A percentile compares a stretch with the other conserved stretches of the same genome.
These are phyloP conservation scores for Atta cephalotes DNA, from an alignment of 1,140 invertebrate genomes.

Conservation along the genomic window DNA sequence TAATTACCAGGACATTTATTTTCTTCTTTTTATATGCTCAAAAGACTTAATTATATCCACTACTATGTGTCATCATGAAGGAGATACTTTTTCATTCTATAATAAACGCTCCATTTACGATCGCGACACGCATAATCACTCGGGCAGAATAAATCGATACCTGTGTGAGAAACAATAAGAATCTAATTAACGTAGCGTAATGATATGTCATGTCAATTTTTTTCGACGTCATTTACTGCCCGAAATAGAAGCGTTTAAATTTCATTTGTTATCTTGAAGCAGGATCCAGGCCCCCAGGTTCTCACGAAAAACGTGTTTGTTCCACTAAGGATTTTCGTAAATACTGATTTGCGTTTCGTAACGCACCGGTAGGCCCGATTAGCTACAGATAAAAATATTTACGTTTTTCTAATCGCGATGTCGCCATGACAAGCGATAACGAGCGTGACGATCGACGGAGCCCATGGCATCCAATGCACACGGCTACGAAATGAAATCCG, in stretches of 20 bases:
- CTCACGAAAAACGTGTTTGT: conserved; percentile 7
- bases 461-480: background rate
- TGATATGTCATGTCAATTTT: background rate
- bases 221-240: background rate
- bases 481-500: conserved; percentile 46
- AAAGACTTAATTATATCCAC: conserved; percentile 8
- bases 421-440: conserved; percentile 56
- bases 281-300: background rate
- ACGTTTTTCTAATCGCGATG: conserved; percentile 41
- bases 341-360: conserved; percentile 49
- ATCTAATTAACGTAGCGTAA: conserved; percentile 33
- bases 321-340: conserved; percentile 21
- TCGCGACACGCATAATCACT: background rate
- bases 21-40: background rate
- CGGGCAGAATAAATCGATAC: conserved; percentile 17
- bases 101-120: conserved; percentile 4
- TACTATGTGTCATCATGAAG: background rate
- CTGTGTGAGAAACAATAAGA: conserved; percentile 22
- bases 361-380: background rate
- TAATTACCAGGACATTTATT: background rate
- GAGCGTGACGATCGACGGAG: background rate
- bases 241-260: conserved; percentile 16
- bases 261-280: conserved; percentile 16
- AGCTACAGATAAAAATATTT: conserved; percentile 59
- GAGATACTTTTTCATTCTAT: background rate